These are phyloP conservation scores for Dicrurus megarhynchus DNA, from an alignment of 2,113 vertebrate species.

Conservation along the genomic window DNA sequence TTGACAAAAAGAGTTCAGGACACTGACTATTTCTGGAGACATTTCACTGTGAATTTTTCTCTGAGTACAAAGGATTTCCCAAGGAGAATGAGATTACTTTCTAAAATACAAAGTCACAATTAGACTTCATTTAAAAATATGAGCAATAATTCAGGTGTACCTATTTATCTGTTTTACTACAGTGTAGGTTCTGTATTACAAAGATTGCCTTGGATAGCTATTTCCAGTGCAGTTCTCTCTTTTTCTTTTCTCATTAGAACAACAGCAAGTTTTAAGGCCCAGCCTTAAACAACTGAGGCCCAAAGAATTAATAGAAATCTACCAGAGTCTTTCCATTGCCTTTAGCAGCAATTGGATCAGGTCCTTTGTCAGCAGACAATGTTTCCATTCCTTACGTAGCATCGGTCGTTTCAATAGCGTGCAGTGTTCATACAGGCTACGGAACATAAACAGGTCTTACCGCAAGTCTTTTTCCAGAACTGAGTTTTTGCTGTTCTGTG, in stretches of 20 bases:
- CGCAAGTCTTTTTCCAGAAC: conserved; percentile 86
- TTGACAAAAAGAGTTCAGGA: neutral
- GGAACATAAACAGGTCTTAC: conserved; percentile 62
- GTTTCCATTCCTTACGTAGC: neutral
- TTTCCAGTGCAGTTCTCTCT: neutral
- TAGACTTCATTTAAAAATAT: neutral
- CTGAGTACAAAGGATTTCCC: neutral
- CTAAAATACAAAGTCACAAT: neutral
- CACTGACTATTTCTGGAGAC: neutral
- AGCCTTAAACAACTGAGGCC: neutral
- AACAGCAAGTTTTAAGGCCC: neutral
- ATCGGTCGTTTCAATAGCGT: neutral
- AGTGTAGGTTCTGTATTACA: neutral
- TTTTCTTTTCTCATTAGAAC: neutral
- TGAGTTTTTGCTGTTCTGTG: conserved; percentile 81
- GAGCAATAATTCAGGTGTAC: neutral
- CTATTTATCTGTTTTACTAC: neutral
- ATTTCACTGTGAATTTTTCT: neutral
- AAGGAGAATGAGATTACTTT: neutral
- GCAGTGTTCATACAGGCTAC: neutral
- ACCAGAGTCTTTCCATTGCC: neutral
- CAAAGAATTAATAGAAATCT: neutral
- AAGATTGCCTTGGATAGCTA: neutral
- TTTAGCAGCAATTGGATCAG: neutral
- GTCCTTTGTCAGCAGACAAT: neutral